Conservation (phyloP, 2,797 vertebrate genomes). For the Lophura swinhoii region DNA sequence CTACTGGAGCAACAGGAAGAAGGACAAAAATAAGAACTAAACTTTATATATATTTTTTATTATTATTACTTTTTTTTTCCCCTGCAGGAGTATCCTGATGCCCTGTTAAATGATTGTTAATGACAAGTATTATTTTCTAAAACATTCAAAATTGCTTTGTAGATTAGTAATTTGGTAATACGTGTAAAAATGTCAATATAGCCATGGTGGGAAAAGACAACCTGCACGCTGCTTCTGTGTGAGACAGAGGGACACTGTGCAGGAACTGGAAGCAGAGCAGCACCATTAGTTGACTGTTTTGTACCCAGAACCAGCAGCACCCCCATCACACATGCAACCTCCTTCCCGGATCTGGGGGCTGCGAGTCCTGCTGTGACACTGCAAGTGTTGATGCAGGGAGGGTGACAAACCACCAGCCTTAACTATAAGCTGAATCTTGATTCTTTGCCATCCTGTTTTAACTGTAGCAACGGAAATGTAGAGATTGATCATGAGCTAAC, state of each 20-base stretch:
- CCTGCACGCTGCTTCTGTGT: not conserved
- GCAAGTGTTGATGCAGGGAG: not conserved
- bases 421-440: not conserved
- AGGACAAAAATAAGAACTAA: not conserved
- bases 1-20: not conserved
- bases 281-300: not conserved
- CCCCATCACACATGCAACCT: fast-evolving
- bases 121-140: not conserved
- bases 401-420: not conserved
- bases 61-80: not conserved
- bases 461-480: not conserved
- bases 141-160: not conserved
- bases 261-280: not conserved
- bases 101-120: not conserved
- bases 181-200: not conserved
- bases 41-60: no score
- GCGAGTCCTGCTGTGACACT: fast-evolving
- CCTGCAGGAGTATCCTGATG: not conserved
- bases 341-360: not conserved
- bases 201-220: not conserved
- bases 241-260: not conserved
- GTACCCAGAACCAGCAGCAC: not conserved
- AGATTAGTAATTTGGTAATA: not conserved
- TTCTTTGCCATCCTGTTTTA: not conserved
- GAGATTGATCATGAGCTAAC: not conserved